phyloP scores from a whole-genome alignment of 2,888 invertebrate genomes.

The Andrena praecox region DNA sequence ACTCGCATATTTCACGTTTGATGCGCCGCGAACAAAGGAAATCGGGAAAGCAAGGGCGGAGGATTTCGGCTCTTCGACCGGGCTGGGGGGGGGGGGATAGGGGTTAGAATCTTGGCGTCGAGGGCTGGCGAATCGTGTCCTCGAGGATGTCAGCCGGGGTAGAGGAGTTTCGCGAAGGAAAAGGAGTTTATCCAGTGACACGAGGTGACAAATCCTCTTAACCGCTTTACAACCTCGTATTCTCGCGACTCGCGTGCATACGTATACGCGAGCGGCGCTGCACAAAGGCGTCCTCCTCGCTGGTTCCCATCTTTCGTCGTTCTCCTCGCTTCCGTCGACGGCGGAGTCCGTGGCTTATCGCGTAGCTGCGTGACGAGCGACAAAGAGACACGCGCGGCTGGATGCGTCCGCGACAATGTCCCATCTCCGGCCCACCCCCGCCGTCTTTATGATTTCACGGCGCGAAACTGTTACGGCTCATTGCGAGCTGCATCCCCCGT shows the following conservation, averaged over 20 bases:
- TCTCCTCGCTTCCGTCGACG: background rate
- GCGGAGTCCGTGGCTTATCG: slow-evolving; percentile 6
- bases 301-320: background rate
- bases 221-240: slow-evolving; percentile 58
- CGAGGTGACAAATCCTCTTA: slow-evolving; percentile 69
- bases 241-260: slow-evolving; percentile 47
- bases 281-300: slow-evolving; percentile 31
- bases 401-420: background rate
- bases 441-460: slow-evolving; percentile 17
- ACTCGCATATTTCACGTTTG: slow-evolving; percentile 73
- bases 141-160: slow-evolving; percentile 44
- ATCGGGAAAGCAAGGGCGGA: slow-evolving; percentile 17
- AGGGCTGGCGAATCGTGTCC: slow-evolving; percentile 38
- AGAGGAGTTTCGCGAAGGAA: slow-evolving; percentile 40
- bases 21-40: slow-evolving; percentile 56
- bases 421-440: background rate
- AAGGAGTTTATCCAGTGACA: slow-evolving; percentile 66
- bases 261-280: slow-evolving; percentile 28
- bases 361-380: background rate
- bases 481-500: background rate
- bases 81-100: background rate
- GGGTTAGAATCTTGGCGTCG: background rate
- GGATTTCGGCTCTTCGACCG: background rate
- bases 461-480: background rate
- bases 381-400: background rate